Evolutionary conservation across 2,113 vertebrate genomes (phyloP).

Genomic region (Glareola pratincola): DNA sequence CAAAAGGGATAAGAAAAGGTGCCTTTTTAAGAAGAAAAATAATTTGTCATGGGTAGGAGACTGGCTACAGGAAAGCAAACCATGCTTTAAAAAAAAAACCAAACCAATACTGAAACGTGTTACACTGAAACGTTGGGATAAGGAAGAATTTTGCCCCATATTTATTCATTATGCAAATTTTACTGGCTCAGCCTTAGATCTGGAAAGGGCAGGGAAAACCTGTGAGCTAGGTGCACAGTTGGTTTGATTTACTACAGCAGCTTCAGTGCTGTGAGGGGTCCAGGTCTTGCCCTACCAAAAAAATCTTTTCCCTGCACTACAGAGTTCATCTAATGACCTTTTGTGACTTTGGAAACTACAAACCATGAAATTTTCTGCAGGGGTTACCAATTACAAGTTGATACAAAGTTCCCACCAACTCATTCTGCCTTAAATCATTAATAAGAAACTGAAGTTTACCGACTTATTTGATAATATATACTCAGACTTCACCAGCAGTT

Average conservation of each 20-base stretch:
- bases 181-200: background rate
- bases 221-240: background rate
- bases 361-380: background rate
- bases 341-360: background rate
- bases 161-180: background rate
- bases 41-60: background rate
- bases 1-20: background rate
- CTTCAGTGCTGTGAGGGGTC: background rate
- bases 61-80: background rate
- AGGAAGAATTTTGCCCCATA: background rate
- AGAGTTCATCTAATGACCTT: background rate
- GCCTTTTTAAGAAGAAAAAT: background rate
- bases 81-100: rapidly evolving
- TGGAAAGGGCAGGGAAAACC: background rate
- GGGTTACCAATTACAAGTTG: background rate
- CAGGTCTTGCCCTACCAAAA: background rate
- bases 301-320: background rate
- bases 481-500: background rate
- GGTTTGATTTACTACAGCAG: background rate
- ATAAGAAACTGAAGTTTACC: background rate
- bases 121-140: background rate
- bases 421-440: background rate
- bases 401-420: background rate
- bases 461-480: background rate
- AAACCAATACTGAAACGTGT: background rate